These are phyloP conservation scores for Pelecanus crispus DNA, from an alignment of 2,113 vertebrate genomes.

Conservation along the genomic window DNA sequence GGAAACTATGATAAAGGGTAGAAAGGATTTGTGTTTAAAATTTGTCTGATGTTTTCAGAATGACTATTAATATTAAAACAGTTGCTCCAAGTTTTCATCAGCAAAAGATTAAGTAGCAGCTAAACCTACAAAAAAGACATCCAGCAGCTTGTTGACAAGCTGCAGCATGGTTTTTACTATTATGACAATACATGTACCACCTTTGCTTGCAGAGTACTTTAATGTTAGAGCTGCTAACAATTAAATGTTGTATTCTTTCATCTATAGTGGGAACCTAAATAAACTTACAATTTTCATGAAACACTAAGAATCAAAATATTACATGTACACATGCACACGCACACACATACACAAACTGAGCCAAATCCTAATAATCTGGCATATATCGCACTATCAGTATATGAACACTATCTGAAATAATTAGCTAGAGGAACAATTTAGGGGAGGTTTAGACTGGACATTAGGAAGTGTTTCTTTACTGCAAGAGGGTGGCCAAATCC, in stretches of 20 bases:
- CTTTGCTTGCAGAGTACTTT: conserved; percentile 62
- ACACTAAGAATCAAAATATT: conserved; percentile 55
- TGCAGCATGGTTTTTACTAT: conserved; percentile 50
- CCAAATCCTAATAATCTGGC: conserved; percentile 70
- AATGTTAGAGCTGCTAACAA: conserved; percentile 76
- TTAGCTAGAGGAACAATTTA: not conserved
- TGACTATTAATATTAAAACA: conserved; percentile 69
- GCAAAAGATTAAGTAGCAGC: conserved; percentile 66
- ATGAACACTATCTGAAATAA: not conserved
- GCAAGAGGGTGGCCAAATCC: not conserved
- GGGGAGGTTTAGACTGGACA: not conserved
- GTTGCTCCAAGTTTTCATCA: conserved; percentile 68
- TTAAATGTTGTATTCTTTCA: conserved; percentile 62
- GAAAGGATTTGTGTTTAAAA: not conserved
- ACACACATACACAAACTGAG: not conserved
- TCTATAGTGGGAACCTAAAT: conserved; percentile 67
- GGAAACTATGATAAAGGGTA: not conserved
- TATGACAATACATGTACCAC: conserved; percentile 58
- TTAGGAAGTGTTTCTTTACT: not conserved
- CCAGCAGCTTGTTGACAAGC: conserved; percentile 52
- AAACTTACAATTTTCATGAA: conserved; percentile 60
- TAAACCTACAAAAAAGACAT: conserved; percentile 65
- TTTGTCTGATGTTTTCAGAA: not conserved
- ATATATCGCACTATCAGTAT: not conserved
- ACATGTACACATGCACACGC: not conserved